Percentiles rank a stretch among this genome's conserved stretches.
These are phyloP conservation scores for Flexamia atlantica DNA, from an alignment of 2,888 invertebrate species.

Conservation along the genomic window DNA sequence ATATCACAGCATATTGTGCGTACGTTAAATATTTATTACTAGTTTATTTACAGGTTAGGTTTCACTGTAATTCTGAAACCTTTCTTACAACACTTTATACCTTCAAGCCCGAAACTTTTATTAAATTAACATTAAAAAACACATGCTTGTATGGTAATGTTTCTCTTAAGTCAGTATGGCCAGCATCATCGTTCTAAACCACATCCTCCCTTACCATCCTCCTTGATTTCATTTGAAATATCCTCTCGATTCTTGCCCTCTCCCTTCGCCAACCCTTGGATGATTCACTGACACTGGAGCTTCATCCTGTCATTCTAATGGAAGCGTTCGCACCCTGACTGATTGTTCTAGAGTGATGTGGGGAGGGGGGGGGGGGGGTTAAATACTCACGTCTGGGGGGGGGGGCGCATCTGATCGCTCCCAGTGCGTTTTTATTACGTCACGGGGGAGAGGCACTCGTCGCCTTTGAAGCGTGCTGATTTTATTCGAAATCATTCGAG, in stretches of 20 bases:
- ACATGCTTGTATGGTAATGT: no score
- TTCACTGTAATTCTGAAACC: no score
- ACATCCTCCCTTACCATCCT: no score
- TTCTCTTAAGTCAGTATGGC: no score
- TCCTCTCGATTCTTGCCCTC: background rate
- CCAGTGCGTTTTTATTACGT: slow-evolving; percentile 18
- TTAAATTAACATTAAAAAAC: no score
- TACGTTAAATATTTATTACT: no score
- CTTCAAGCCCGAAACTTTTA: no score
- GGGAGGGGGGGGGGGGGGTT: background rate
- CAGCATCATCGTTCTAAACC: no score
- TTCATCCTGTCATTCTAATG: slow-evolving; percentile 1
- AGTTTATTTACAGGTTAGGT: no score
- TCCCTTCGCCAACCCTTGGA: background rate
- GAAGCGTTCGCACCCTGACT: slow-evolving; percentile 23
- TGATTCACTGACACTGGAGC: background rate
- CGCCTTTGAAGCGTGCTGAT: slow-evolving; percentile 12
- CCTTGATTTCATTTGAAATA: background rate
- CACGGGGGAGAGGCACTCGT: slow-evolving; percentile 6
- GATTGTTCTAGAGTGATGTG: slow-evolving; percentile 32
- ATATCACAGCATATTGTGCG: no score
- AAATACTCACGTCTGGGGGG: background rate
- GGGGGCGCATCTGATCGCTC: slow-evolving; percentile 27
- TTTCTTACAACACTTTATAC: no score
- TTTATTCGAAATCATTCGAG: slow-evolving; percentile 18